Evolutionary conservation across 2,797 vertebrate species (phyloP).

Genomic region (Parotocinclus haroldoi): DNA sequence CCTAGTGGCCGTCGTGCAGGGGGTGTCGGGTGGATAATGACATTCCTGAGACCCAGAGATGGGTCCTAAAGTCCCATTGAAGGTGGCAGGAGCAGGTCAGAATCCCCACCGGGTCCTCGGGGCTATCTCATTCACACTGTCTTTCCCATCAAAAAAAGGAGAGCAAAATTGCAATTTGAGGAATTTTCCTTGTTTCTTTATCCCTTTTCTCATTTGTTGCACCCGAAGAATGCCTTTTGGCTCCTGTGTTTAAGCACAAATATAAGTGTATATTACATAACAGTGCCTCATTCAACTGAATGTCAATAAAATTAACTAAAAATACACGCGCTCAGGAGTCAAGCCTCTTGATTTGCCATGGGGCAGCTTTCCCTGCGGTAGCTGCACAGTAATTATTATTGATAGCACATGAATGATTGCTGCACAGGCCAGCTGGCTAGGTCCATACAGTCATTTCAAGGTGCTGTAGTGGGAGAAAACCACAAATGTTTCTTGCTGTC

Average conservation of each 20-base stretch:
- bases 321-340: conserved; percentile 19
- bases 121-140: conserved; percentile 27
- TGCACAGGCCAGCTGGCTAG: conserved; percentile 37
- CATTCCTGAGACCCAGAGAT: conserved; percentile 80
- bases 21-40: conserved; percentile 68
- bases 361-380: conserved; percentile 25
- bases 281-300: neutral
- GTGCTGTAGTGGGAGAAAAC: conserved; percentile 32
- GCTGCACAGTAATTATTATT: conserved; percentile 33
- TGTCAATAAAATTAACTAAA: conserved; percentile 23
- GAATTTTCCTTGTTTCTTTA: neutral
- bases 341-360: conserved; percentile 17
- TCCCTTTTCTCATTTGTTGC: neutral
- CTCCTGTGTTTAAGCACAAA: no score
- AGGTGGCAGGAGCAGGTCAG: conserved; percentile 58
- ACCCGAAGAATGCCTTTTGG: no score
- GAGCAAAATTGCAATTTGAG: neutral
- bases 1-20: conserved; percentile 54
- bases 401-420: conserved; percentile 32
- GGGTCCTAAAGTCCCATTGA: conserved; percentile 66
- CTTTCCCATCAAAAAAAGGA: conserved; percentile 5
- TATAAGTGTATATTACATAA: neutral
- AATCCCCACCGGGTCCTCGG: conserved; percentile 33
- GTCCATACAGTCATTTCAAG: conserved; percentile 17
- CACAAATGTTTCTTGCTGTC: conserved; percentile 44